Percentiles rank a stretch among this genome's conserved stretches.
phyloP scores from a whole-genome alignment of 2,113 vertebrate genomes.

The Procavia capensis region DNA sequence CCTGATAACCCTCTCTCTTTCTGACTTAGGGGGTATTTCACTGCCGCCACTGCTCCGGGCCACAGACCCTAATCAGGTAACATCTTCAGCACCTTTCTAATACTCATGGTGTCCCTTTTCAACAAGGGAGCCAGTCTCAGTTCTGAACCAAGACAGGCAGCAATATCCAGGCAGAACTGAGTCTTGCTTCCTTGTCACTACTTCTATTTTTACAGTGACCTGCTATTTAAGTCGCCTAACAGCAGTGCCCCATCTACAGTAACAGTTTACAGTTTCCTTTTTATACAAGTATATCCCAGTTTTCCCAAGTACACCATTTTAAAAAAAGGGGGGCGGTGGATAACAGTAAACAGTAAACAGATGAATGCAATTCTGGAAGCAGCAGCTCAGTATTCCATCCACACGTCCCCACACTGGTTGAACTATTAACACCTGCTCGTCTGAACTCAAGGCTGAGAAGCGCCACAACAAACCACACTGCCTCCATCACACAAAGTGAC shows the following conservation, averaged over 20 bases:
- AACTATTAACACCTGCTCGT: not conserved
- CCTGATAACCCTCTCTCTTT: too few species aligned
- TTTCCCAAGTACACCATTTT: not conserved
- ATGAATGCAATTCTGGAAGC: not conserved
- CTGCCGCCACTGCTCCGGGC: too few species aligned
- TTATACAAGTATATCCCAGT: not conserved
- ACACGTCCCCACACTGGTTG: accelerated
- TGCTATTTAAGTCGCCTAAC: too few species aligned
- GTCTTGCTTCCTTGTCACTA: not conserved
- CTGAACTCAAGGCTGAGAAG: not conserved
- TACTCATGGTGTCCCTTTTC: not conserved
- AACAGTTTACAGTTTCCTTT: not conserved
- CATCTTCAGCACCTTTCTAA: not conserved
- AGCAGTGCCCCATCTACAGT: not conserved
- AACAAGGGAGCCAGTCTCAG: not conserved
- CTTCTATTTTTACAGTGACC: not conserved
- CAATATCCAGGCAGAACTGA: not conserved
- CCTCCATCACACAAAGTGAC: not conserved
- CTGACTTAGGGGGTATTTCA: too few species aligned
- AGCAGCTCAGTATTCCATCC: not conserved
- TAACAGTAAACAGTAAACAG: not conserved
- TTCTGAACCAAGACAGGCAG: not conserved
- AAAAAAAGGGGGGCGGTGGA: not conserved
- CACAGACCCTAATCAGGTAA: too few species aligned
- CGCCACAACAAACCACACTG: accelerated